Evolutionary conservation across 2,797 vertebrate genomes (phyloP), one percentile per base, ranked within the genome.

Genomic region (Stomatorhinus walkeri): DNA sequence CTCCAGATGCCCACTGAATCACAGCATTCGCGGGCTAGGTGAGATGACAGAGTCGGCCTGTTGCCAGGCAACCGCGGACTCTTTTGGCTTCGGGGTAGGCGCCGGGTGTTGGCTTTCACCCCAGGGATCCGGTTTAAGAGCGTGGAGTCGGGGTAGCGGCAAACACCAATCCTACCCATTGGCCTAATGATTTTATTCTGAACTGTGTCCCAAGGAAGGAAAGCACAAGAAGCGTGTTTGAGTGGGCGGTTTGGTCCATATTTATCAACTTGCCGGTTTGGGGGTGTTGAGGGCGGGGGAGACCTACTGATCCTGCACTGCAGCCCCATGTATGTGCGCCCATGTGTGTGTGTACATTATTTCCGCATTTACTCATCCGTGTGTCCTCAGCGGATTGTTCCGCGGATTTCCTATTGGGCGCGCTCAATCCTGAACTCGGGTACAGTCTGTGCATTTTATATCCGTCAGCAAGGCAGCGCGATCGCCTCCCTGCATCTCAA

Each of bases 1-100:
- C 72, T 87, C 86, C 87, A 88, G 56, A 91, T 64, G 89, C 88
- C 64, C 79, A n/a, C 61, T 61, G 87, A 91, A 91, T 88, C 87
- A 87, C 89, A 24, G 22, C 83, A 87, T 89, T 89, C 90, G 88
- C 32, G 16, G 22, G 5, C 19, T 10, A 61, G 24, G 32, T 89
- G 79, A 89, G 88, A 88, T 87, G 89, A 87, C 89, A 87, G 88
- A 85, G 88, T 89, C 89, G 88, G 90, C 88, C 88, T 92, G 92
- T 92, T 92, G 90, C 92, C 48, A 88, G 88, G 92, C 92, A 93
- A 92, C 92, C 88, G 85, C 49, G 87, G 90, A 86, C 90, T 85
- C 88, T 89, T 87, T 32, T 64, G 40, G 86, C 86, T 22, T 32
- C 36, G 8, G 89, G 87, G 61, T 89, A 89, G 87, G 88, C 88